A percentile compares a stretch with the other conserved stretches of the same genome.
These are phyloP conservation scores for Sceloporus undulatus DNA, from an alignment of 2,113 vertebrate species.

Conservation along the genomic window DNA sequence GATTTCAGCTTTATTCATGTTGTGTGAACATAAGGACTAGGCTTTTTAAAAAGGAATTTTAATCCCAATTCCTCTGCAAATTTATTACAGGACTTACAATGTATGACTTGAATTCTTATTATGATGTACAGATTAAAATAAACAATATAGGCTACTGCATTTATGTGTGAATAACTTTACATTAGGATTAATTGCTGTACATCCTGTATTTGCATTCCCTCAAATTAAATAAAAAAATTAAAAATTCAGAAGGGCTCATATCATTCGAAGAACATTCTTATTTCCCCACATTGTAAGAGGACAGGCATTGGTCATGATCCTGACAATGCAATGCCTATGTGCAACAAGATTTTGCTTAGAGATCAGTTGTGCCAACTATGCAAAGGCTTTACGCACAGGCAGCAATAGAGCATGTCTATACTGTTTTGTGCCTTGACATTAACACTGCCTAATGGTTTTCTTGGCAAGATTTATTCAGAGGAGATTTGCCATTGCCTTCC, in stretches of 20 bases:
- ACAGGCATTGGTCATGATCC: background rate
- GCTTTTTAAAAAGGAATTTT: background rate
- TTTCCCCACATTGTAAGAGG: background rate
- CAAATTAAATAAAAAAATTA: background rate
- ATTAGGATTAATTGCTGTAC: background rate
- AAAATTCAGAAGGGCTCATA: background rate
- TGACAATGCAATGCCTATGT: background rate
- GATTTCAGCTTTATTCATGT: background rate
- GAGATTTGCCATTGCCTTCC: too few relatives aligned
- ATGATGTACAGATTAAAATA: constrained; percentile 5
- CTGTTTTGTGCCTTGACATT: too few relatives aligned
- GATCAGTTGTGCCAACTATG: background rate
- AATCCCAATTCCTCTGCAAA: background rate
- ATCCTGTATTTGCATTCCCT: background rate
- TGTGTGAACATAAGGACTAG: background rate
- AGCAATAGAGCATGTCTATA: background rate
- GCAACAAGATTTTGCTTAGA: background rate
- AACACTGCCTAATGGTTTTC: too few relatives aligned
- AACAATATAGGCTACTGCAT: background rate
- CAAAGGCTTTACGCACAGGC: background rate
- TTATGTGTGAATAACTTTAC: background rate
- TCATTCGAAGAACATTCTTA: background rate
- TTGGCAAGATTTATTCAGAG: too few relatives aligned
- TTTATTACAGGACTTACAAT: background rate
- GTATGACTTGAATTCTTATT: background rate